These are phyloP conservation scores for Apotomis capreana DNA, from an alignment of 2,888 invertebrate species.

Conservation along the genomic window DNA sequence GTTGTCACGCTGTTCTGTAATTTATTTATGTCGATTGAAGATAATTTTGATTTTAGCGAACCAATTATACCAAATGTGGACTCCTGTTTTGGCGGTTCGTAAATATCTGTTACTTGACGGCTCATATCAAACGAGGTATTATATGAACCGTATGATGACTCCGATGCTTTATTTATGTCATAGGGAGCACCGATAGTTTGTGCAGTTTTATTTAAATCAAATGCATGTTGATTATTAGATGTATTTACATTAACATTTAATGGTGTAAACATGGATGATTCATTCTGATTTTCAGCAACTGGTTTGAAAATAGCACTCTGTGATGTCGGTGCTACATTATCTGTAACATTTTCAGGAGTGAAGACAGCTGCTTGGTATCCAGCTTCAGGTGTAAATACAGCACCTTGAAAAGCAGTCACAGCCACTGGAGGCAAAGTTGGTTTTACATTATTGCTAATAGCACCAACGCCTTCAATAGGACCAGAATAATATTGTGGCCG, in stretches of 20 bases:
- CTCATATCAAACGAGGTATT: conserved; percentile 72
- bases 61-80: conserved; percentile 73
- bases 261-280: conserved; percentile 13
- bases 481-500: conserved; percentile 78
- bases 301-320: conserved; percentile 17
- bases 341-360: conserved; percentile 11
- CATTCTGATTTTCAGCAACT: background rate
- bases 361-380: conserved; percentile 26
- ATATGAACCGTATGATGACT: conserved; percentile 47
- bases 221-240: conserved; percentile 39
- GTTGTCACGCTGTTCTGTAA: conserved; percentile 76
- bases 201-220: conserved; percentile 52
- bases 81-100: conserved; percentile 60
- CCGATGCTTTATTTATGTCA: conserved; percentile 46
- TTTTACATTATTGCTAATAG: conserved; percentile 71
- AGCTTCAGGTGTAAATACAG: conserved; percentile 64
- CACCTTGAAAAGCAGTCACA: conserved; percentile 58
- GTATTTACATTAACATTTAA: conserved; percentile 39
- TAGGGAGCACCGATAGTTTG: conserved; percentile 46
- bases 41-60: conserved; percentile 76
- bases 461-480: conserved; percentile 74
- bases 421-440: conserved; percentile 61
- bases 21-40: conserved; percentile 75
- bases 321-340: conserved; percentile 18
- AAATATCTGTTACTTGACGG: conserved; percentile 60